phyloP scores from a whole-genome alignment of 2,797 vertebrate genomes.

The Darevskia mixta region DNA sequence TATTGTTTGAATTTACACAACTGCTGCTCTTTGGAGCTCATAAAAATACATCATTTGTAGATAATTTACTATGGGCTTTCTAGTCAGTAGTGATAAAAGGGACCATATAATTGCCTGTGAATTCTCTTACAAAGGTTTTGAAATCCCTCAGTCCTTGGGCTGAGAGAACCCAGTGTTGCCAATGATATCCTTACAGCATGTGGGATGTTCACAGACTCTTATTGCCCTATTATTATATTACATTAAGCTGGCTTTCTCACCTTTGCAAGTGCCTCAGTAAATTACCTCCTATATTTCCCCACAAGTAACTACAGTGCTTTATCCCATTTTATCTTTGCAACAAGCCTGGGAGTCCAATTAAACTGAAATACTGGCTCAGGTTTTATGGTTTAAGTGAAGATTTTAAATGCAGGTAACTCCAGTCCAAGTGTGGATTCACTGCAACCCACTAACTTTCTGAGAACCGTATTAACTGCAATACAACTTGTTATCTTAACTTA shows the following conservation, averaged over 20 bases:
- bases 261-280: conserved; percentile 21
- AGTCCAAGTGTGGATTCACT: not conserved
- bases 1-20: conserved; percentile 71
- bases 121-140: conserved; percentile 41
- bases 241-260: not conserved
- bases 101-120: conserved; percentile 55
- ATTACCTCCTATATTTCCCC: not conserved
- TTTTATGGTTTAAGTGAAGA: not conserved
- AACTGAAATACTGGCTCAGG: not conserved
- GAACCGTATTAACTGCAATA: not conserved
- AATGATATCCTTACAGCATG: conserved; percentile 26
- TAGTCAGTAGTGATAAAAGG: conserved; percentile 29
- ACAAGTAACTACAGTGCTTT: not conserved
- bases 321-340: not conserved
- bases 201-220: conserved; percentile 17
- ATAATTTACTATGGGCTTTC: conserved; percentile 65
- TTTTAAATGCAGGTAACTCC: not conserved
- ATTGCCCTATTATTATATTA: conserved; percentile 17
- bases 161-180: conserved; percentile 41
- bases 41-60: conserved; percentile 66
- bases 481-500: too few relatives aligned
- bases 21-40: conserved; percentile 57
- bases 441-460: not conserved
- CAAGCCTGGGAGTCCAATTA: not conserved
- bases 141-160: not conserved